Percentiles rank a stretch among this genome's conserved stretches.
Conservation (phyloP, 2,797 vertebrate genomes). For the Notamacropus eugenii region DNA sequence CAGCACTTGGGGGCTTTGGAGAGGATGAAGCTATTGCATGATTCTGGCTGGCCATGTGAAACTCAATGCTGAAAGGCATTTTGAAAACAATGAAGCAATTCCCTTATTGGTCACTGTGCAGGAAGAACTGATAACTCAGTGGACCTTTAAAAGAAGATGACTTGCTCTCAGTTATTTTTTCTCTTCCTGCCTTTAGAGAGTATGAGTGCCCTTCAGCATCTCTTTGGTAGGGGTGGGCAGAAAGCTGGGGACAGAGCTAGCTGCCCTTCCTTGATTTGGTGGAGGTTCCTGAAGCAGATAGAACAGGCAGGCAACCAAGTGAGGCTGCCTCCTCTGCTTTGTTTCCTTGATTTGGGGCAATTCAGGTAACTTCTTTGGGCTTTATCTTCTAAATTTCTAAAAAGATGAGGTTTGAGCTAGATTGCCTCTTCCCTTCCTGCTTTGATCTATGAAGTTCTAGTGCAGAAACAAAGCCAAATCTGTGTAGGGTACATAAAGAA, state of each 20-base stretch:
- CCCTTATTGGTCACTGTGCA: not conserved
- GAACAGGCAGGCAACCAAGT: not conserved
- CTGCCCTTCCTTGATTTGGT: not conserved
- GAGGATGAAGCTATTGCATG: not conserved
- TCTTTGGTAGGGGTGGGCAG: not conserved
- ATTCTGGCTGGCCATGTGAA: not conserved
- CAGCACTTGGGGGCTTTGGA: not conserved
- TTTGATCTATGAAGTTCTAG: not conserved
- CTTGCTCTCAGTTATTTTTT: not conserved
- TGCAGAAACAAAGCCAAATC: not conserved
- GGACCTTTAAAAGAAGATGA: not conserved
- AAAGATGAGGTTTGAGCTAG: slow-evolving; percentile 24
- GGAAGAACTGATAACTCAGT: not conserved
- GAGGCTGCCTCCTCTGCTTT: not conserved
- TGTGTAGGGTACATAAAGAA: not conserved
- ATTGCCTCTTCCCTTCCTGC: not conserved
- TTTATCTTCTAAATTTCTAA: slow-evolving; percentile 21
- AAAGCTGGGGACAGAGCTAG: not conserved
- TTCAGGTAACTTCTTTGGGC: not conserved
- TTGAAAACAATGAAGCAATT: not conserved
- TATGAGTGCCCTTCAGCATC: not conserved
- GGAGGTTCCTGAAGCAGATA: not conserved
- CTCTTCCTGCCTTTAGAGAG: not conserved
- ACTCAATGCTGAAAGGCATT: not conserved
- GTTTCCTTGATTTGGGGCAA: not conserved